phyloP scores from a whole-genome alignment of 2,113 vertebrate species.

The Pontoporia blainvillei region DNA sequence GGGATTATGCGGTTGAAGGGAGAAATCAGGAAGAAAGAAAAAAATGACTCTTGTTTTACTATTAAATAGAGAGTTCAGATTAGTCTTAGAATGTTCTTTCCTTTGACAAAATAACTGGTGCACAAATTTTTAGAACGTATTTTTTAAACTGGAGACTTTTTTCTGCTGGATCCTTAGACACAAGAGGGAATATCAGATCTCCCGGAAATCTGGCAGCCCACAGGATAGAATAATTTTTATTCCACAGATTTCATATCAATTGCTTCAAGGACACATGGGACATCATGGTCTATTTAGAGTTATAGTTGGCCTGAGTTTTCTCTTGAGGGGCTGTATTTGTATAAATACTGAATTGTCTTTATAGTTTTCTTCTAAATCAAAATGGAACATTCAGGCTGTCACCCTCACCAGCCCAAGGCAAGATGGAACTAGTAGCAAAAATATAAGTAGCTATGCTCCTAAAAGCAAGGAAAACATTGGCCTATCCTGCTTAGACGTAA shows the following conservation, averaged over 20 bases:
- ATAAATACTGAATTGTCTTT: slow-evolving; percentile 32
- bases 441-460: neutral
- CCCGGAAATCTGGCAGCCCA: slow-evolving; percentile 59
- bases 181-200: slow-evolving; percentile 68
- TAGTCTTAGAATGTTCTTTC: slow-evolving; percentile 36
- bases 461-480: neutral
- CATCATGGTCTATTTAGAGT: slow-evolving; percentile 59
- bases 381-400: neutral
- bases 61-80: slow-evolving; percentile 49
- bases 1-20: slow-evolving; percentile 52
- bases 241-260: slow-evolving; percentile 67
- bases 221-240: slow-evolving; percentile 62
- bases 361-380: slow-evolving; percentile 31
- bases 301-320: slow-evolving; percentile 47
- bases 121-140: slow-evolving; percentile 31
- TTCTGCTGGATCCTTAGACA: slow-evolving; percentile 3
- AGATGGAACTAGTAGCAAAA: slow-evolving; percentile 15
- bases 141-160: slow-evolving; percentile 45
- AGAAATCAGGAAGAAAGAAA: slow-evolving; percentile 58
- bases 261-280: slow-evolving; percentile 62
- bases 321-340: slow-evolving; percentile 48
- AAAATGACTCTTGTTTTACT: slow-evolving; percentile 17
- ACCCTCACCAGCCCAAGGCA: neutral
- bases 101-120: slow-evolving; percentile 53
- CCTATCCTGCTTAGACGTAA: neutral